Base-by-base conservation (phyloP, 2,888 invertebrate species). In the Oxyscelio sp. region DNA sequence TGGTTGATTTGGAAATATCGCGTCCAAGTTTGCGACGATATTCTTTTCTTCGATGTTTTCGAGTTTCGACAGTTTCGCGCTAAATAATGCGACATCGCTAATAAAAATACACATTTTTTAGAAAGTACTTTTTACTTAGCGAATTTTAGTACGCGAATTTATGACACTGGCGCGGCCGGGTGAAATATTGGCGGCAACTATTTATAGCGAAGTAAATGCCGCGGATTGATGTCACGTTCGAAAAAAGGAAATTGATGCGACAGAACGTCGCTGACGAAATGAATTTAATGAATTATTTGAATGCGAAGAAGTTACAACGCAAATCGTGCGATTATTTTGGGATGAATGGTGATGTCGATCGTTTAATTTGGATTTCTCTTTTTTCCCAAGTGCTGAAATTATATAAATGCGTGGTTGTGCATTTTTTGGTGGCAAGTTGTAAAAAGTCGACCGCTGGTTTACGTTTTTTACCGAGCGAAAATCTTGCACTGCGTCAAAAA, bases 181-280 rank as follows among this genome's bases (percentile, higher is more conserved):
- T 75, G 68, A 74, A 74, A 59, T 81, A 81, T 74, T 52, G 59
- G 52, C 22, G 2, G 17, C 4, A 50, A 48, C 81, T 66, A 68
- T 81, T 81, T 75, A 71, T 85, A 73, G 70, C 45, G 59, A 63
- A 84, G 75, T 84, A 84, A 79, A 84, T 80, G 80, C 61, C 79
- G 79, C 71, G 65, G 71, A 71, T 79, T 71, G 71, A 71, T 79
- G 71, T 71, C 71, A 63, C 56, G 61, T 71, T 24, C 34, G 17
- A 63, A 80, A 73, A 79, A 71, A 71, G 58, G 58, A 74, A 74
- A 74, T 68, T 71, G 48, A 54, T 61, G 54, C 43, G 78, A 58
- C 68, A 66, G 22, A 17, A 61, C 45, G 21, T 78, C 34, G 68
- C 45, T 48, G 61, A 52, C 52, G 63, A 24, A 74, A 52, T 40